phyloP scores from a whole-genome alignment of 2,797 vertebrate genomes.

The Hippopotamyrus pictus region DNA sequence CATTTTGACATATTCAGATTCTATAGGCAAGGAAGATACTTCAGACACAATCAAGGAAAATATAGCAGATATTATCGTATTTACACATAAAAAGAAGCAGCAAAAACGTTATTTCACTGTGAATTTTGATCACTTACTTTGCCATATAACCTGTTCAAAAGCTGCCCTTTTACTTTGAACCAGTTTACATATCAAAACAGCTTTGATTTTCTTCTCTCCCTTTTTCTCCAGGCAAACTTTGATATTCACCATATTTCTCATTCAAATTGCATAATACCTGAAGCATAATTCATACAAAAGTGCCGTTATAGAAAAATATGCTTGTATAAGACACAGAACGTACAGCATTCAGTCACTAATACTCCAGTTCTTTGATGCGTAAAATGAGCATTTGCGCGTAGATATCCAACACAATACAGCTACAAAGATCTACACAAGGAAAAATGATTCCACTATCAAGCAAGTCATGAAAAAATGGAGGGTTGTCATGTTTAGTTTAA shows the following conservation, averaged over 20 bases:
- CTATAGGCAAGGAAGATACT: background rate
- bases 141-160: background rate
- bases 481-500: background rate
- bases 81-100: background rate
- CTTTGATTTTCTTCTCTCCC: background rate
- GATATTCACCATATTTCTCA: background rate
- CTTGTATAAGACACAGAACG: background rate
- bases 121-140: background rate
- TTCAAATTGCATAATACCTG: background rate
- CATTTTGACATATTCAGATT: background rate
- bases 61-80: background rate
- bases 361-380: background rate
- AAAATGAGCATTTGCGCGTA: background rate
- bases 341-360: slow-evolving; percentile 1
- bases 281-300: background rate
- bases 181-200: background rate
- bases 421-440: background rate
- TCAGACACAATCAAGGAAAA: background rate
- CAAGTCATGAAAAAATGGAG: background rate
- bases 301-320: background rate
- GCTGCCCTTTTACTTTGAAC: background rate
- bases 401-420: background rate
- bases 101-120: background rate
- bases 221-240: background rate
- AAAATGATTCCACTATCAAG: background rate